These are phyloP conservation scores for Bubo bubo DNA, from an alignment of 2,113 vertebrate genomes.

Conservation along the genomic window DNA sequence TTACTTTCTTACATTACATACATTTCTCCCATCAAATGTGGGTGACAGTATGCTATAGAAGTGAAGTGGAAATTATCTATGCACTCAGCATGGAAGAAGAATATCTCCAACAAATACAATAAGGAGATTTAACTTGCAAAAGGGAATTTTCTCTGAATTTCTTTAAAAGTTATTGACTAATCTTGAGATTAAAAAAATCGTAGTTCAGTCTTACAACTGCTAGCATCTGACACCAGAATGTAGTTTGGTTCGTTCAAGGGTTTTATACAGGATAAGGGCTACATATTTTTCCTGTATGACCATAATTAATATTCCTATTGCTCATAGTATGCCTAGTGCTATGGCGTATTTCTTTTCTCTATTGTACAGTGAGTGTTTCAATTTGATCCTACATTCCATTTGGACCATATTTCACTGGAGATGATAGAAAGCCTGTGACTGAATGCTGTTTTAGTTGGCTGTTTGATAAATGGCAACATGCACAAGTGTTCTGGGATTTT, in stretches of 20 bases:
- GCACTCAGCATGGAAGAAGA: not conserved
- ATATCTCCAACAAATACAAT: not conserved
- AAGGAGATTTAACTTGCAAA: not conserved
- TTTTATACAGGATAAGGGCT: not conserved
- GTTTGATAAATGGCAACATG: conserved; percentile 12
- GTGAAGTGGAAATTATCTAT: not conserved
- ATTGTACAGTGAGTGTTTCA: not conserved
- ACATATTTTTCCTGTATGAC: not conserved
- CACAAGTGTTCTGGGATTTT: not conserved
- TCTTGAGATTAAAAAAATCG: not conserved
- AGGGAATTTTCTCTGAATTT: not conserved
- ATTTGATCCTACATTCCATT: not conserved
- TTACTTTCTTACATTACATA: not conserved
- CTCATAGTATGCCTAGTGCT: not conserved
- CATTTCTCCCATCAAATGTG: not conserved
- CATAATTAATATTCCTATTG: not conserved
- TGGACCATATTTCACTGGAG: not conserved
- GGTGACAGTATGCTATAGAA: not conserved
- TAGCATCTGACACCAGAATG: not conserved
- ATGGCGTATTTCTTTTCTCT: not conserved
- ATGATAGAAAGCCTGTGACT: not conserved
- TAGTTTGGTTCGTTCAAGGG: not conserved
- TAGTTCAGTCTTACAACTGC: not conserved
- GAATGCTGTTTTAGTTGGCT: not conserved
- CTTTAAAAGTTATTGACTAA: not conserved